phyloP scores from a whole-genome alignment of 2,113 vertebrate genomes.

The Grammomys dolichurus region DNA sequence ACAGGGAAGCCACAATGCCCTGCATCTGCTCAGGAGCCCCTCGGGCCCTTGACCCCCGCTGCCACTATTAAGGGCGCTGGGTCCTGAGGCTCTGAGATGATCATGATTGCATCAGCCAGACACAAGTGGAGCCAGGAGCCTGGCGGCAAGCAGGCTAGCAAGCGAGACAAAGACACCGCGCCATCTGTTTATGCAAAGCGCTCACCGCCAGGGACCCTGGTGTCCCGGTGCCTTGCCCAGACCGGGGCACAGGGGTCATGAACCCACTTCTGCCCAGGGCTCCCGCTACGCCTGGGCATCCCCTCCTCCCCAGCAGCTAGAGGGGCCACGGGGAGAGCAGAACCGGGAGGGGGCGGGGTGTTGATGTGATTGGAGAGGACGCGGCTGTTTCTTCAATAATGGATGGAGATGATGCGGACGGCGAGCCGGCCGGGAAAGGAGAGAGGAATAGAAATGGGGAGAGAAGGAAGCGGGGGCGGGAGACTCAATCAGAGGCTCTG shows the following conservation, averaged over 20 bases:
- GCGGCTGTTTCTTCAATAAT: conserved; percentile 85
- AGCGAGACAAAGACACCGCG: conserved; percentile 78
- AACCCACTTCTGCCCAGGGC: conserved; percentile 5
- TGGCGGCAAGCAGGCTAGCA: neutral
- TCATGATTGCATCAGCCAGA: conserved; percentile 78
- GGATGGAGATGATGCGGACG: conserved; percentile 84
- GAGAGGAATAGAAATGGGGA: conserved; percentile 82
- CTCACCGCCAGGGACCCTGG: conserved; percentile 73
- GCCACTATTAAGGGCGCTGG: conserved; percentile 66
- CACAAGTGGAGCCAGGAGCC: conserved; percentile 58
- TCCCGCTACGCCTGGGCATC: neutral
- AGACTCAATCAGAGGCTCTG: conserved; percentile 35
- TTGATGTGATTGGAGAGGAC: conserved; percentile 85
- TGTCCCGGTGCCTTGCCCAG: conserved; percentile 55
- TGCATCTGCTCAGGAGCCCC: conserved; percentile 58
- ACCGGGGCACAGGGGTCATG: conserved; percentile 65
- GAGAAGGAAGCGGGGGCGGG: conserved; percentile 65
- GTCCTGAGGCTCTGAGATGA: conserved; percentile 72
- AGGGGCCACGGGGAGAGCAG: conserved; percentile 58
- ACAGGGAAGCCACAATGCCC: conserved; percentile 40
- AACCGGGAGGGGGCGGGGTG: conserved; percentile 59
- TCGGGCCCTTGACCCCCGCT: conserved; percentile 58
- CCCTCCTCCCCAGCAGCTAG: conserved; percentile 49
- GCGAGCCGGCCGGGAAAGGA: conserved; percentile 75
- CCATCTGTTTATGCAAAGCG: conserved; percentile 84